phyloP scores from a whole-genome alignment of 2,888 invertebrate genomes.

The Andrena bucephala region DNA sequence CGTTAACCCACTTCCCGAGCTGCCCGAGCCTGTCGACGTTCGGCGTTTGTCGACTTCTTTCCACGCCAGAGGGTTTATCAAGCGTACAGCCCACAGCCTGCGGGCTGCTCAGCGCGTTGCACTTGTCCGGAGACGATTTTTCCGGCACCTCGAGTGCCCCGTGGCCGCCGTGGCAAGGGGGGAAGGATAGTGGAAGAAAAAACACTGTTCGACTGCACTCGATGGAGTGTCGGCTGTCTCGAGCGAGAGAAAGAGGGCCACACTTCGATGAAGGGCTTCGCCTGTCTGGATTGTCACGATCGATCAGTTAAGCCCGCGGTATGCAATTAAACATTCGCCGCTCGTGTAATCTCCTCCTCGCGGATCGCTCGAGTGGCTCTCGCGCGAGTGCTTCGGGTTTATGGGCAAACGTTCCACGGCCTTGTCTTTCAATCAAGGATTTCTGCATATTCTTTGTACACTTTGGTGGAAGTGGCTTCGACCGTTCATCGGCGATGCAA shows the following conservation, averaged over 20 bases:
- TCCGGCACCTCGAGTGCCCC: slow-evolving; percentile 35
- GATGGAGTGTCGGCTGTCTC: slow-evolving; percentile 40
- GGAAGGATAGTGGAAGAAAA: slow-evolving; percentile 10
- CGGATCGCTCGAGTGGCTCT: not conserved
- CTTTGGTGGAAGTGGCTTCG: no score
- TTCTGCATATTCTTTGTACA: not conserved
- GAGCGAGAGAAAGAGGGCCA: slow-evolving; percentile 43
- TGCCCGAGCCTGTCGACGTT: not conserved
- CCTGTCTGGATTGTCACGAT: slow-evolving; percentile 44
- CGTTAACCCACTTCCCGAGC: slow-evolving; percentile 47
- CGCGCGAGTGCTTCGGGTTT: not conserved
- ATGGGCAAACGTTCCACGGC: not conserved
- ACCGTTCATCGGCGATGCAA: no score
- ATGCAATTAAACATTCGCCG: slow-evolving; percentile 33
- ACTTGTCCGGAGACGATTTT: slow-evolving; percentile 25
- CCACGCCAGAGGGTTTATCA: not conserved
- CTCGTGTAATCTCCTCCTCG: slow-evolving; percentile 1
- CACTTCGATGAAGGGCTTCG: slow-evolving; percentile 48
- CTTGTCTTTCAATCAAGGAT: not conserved
- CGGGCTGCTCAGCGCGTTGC: not conserved
- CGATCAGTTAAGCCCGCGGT: slow-evolving; percentile 39
- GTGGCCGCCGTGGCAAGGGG: slow-evolving; percentile 24
- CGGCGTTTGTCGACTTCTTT: not conserved
- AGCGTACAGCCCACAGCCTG: slow-evolving; percentile 8
- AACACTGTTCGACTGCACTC: slow-evolving; percentile 57